Base-by-base conservation (phyloP, 2,797 vertebrate genomes). In the Pelochelys cantorii region DNA sequence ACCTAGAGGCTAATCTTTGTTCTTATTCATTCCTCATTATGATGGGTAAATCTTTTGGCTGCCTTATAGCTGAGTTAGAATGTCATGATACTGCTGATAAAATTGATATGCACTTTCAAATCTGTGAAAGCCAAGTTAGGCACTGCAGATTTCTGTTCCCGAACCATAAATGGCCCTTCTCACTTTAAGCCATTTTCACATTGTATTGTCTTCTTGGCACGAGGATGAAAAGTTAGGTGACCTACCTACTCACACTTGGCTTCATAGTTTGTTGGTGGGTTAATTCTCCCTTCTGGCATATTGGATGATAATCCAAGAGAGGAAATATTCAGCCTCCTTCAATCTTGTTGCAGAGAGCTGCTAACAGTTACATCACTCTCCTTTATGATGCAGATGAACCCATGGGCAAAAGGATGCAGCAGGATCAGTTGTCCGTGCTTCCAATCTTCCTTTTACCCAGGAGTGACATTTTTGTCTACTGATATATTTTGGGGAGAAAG, bases 91-190 rank as follows among this genome's bases (percentile, higher is more conserved):
- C 55, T 79, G 74, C 65, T 79, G 75, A 79, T 34, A 65, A 88
- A 29, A 55, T 3, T 0, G 3, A 0, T 31, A 31, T 0, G 1
- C 37, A 52, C 29, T 52, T 52, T 77, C 8, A 29, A 48, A 77
- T 7, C 74, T 27, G 17, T 14, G 25, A 42, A 77, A 29, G 29
- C 74, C 74, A 42, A 13, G 14, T 77, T 14, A 52, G 42, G 48
- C 23, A 2, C 7, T 8, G 3, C 1, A 1, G 1, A 56, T 23
- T 74, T 9, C 1, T 29, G 37, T 88, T 12, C 31, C 31, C 1
- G 27, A 37, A 12, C 3, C 1, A 18, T 17, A 65, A 59, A 22
- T 77, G 1, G 2, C 23, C 87, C 27, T 91, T 29, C 74, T 62
- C 23, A 42, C 15, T 4, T 4, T n/a, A 23, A 48, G 29, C 17